phyloP scores from a whole-genome alignment of 2,888 invertebrate species.

The Icerya purchasi region DNA sequence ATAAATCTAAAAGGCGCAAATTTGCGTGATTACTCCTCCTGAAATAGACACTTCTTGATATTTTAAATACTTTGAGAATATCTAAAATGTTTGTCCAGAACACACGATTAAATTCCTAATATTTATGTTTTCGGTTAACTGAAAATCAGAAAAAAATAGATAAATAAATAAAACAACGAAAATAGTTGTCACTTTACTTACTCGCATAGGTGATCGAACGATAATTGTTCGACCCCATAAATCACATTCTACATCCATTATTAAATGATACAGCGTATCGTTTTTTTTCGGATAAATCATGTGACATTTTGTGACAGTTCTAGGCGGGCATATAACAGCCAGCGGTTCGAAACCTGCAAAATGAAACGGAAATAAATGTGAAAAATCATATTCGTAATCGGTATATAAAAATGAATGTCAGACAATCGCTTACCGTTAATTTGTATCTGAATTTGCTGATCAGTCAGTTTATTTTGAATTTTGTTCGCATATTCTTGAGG shows the following conservation, averaged over 20 bases:
- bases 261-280: slow-evolving; percentile 42
- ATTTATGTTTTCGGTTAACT: too few relatives aligned
- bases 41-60: too few relatives aligned
- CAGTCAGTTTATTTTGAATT: slow-evolving; percentile 39
- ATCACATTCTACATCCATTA: slow-evolving; percentile 40
- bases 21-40: too few relatives aligned
- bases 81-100: too few relatives aligned
- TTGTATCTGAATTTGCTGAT: slow-evolving; percentile 39
- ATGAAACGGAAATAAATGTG: slow-evolving; percentile 3
- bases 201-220: slow-evolving; percentile 54
- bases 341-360: slow-evolving; percentile 33
- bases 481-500: slow-evolving; percentile 9
- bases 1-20: too few relatives aligned
- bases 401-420: background rate
- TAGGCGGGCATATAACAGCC: slow-evolving; percentile 40
- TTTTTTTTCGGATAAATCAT: slow-evolving; percentile 38
- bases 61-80: too few relatives aligned
- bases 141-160: too few relatives aligned
- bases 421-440: slow-evolving; percentile 32
- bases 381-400: background rate
- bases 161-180: too few relatives aligned
- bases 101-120: too few relatives aligned
- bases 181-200: slow-evolving; percentile 22
- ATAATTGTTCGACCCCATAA: slow-evolving; percentile 37
- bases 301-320: slow-evolving; percentile 39